Percentiles rank a stretch among this genome's conserved stretches.
Conservation (phyloP, 2,888 invertebrate genomes). For the Tridacna crocea region DNA sequence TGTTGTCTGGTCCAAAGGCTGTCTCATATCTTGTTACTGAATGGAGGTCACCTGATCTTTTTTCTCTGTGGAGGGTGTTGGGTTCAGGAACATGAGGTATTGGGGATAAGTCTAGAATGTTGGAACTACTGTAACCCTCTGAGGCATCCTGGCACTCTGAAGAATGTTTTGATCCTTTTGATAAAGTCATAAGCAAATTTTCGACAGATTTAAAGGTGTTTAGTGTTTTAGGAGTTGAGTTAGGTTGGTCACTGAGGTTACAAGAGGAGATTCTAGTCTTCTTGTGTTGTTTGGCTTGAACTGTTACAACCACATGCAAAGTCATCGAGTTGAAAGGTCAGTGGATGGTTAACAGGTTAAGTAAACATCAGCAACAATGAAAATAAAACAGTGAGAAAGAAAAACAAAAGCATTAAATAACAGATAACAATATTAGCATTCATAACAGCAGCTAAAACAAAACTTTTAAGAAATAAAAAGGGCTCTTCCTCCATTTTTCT, state of each 20-base stretch:
- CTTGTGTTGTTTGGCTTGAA: constrained; percentile 45
- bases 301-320: constrained; percentile 36
- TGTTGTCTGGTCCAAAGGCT: constrained; percentile 79
- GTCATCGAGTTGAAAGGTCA: not conserved
- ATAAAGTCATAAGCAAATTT: constrained; percentile 78
- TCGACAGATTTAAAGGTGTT: constrained; percentile 79
- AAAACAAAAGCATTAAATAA: not conserved
- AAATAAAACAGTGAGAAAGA: not conserved
- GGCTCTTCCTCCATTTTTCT: too few relatives aligned
- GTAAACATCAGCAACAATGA: not conserved
- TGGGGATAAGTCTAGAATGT: constrained; percentile 68
- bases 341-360: not conserved
- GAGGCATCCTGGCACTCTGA: constrained; percentile 62
- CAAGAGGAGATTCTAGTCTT: constrained; percentile 28
- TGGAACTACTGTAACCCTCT: constrained; percentile 59
- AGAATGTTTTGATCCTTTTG: constrained; percentile 64
- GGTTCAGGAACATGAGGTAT: constrained; percentile 65
- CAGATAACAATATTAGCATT: too few relatives aligned
- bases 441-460: not conserved
- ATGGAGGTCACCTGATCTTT: constrained; percentile 60
- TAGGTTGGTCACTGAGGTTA: constrained; percentile 38
- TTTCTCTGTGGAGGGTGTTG: constrained; percentile 50
- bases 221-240: constrained; percentile 60
- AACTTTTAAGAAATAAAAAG: not conserved
- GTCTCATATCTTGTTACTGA: constrained; percentile 77